A percentile compares a stretch with the other conserved stretches of the same genome.
These are phyloP conservation scores for Acrobasis repandana DNA, from an alignment of 2,888 invertebrate species.

Conservation along the genomic window DNA sequence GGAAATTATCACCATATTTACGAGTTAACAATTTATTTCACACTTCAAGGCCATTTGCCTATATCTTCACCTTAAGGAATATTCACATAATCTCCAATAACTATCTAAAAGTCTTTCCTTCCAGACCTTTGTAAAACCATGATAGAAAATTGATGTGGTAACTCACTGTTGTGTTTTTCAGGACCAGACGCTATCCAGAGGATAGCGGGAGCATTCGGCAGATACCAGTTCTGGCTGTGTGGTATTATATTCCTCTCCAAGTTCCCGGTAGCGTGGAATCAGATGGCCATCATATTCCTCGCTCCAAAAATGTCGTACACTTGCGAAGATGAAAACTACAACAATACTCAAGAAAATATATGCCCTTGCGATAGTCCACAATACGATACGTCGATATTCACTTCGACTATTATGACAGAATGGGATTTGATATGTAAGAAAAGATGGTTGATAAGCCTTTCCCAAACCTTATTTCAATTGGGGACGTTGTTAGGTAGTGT, in stretches of 20 bases:
- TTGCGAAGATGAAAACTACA: constrained; percentile 45
- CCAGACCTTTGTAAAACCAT: too few relatives aligned
- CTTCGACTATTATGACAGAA: constrained; percentile 87
- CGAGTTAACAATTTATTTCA: too few relatives aligned
- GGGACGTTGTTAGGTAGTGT: constrained; percentile 89
- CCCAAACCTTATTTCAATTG: constrained; percentile 89
- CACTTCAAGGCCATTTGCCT: too few relatives aligned
- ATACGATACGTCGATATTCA: constrained; percentile 86
- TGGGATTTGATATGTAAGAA: constrained; percentile 89
- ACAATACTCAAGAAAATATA: constrained; percentile 36
- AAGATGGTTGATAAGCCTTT: constrained; percentile 85
- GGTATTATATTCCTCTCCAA: constrained; percentile 66
- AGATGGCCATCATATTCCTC: constrained; percentile 78
- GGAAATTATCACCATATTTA: too few relatives aligned
- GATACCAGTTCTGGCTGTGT: constrained; percentile 73
- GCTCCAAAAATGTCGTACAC: constrained; percentile 66
- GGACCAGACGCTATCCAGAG: constrained; percentile 61
- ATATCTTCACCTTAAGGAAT: too few relatives aligned
- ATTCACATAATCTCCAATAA: too few relatives aligned
- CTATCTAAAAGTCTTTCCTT: too few relatives aligned
- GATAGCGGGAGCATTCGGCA: constrained; percentile 76
- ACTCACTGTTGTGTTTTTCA: constrained; percentile 32
- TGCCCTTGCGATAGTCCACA: constrained; percentile 83
- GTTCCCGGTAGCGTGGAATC: constrained; percentile 76
- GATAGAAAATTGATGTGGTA: too few relatives aligned